phyloP scores from a whole-genome alignment of 35 echinoderm and acorn worm species.

The Hemicentrotus pulcherrimus region DNA sequence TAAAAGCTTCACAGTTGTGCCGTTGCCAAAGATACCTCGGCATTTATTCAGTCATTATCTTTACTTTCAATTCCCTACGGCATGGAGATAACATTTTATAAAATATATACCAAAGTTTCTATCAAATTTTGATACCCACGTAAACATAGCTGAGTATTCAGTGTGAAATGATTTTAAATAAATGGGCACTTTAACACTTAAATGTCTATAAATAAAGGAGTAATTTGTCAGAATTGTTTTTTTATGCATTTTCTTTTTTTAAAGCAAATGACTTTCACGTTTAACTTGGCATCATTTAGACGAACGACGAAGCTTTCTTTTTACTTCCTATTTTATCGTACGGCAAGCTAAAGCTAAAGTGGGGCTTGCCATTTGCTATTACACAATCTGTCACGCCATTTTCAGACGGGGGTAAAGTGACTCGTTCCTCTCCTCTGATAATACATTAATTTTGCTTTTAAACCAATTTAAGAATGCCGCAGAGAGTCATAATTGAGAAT shows the following conservation, averaged over 20 bases:
- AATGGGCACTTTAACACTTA: not conserved
- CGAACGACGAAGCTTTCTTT: not conserved
- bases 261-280: not conserved
- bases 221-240: not conserved
- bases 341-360: not conserved
- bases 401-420: not conserved
- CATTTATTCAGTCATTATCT: not conserved
- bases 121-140: not conserved
- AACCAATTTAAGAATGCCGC: not conserved
- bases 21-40: not conserved
- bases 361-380: not conserved
- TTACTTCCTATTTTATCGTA: not conserved
- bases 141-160: too few species aligned
- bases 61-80: too few species aligned
- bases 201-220: not conserved
- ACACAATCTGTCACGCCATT: constrained; percentile 10
- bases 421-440: constrained; percentile 9
- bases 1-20: not conserved
- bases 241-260: not conserved
- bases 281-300: not conserved
- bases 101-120: not conserved
- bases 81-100: too few species aligned
- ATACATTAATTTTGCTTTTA: constrained; percentile 20
- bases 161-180: not conserved
- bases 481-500: constrained; percentile 13